Evolutionary conservation across 2,888 invertebrate genomes (phyloP), one percentile per base, ranked within the genome.

Genomic region (Chloroclystis v-ata): DNA sequence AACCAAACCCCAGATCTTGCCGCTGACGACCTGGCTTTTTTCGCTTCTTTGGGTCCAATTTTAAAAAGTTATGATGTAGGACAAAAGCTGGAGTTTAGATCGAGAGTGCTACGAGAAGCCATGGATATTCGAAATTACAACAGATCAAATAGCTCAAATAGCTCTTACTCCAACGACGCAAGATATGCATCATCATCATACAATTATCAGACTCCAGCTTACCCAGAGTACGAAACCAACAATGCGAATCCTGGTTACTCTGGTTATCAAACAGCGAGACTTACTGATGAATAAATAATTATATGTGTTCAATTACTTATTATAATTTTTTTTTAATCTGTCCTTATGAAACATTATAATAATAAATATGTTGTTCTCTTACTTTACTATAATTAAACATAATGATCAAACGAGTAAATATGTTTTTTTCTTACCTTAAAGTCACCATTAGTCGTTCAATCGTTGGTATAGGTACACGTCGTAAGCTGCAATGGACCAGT

Each of bases 401-500:
- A 20, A 4, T 20, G 5, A 29, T 29, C 11, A 29, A 12, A 29
- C 12, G 29, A 29, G 11, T 8, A 29, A 29, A 2, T 29, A 7
- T 6, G 28, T 55, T 55, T 47, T 59, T 49, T 52, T 56, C 52
- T 57, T 57, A 59, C 59, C 57, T 57, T 44, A 56, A 49, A 52
- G 59, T 56, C 25, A 59, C 54, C 51, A 51, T 51, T 14, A 55
- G 41, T 8, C 42, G 35, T 33, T 42, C 33, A 42, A 11, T 16
- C 16, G 35, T 33, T 35, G 55, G 47, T 59, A 60, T 57, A 58
- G 60, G 59, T 37, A 58, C 39, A 30, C 39, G 39, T 52, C 57
- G 52, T 55, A 53, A 60, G 56, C 61, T 61, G 57, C 60, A 65
- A 61, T 49, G 54, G 47, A 58, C 50, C 53, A 61, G 54, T 57